phyloP scores from a whole-genome alignment of 2,797 vertebrate species.

The Anisognathus igniventris region DNA sequence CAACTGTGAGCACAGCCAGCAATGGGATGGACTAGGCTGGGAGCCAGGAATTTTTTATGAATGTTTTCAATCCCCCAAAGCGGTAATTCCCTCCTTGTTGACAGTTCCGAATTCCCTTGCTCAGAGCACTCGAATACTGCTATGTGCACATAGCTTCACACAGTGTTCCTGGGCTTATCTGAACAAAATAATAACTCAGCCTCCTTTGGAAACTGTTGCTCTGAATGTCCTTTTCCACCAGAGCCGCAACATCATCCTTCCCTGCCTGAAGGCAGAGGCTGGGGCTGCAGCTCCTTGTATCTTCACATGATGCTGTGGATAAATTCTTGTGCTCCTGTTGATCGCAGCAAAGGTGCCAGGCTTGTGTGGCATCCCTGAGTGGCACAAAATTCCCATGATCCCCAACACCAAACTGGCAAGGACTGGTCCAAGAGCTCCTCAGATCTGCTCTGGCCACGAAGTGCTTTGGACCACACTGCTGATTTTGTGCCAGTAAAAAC shows the following conservation, averaged over 20 bases:
- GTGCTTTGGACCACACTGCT: fast-evolving
- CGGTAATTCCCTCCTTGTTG: conserved; percentile 20
- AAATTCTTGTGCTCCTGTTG: neutral
- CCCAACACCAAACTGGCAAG: fast-evolving
- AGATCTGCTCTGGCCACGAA: neutral
- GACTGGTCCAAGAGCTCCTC: neutral
- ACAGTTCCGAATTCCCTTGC: conserved; percentile 28
- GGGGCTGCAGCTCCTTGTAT: neutral
- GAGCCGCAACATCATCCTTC: neutral
- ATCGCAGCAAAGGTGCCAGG: fast-evolving
- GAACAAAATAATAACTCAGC: neutral
- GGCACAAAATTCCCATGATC: neutral
- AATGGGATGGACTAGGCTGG: neutral
- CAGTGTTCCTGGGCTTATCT: conserved; percentile 34
- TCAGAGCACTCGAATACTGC: neutral
- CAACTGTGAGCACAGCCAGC: neutral
- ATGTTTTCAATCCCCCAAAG: conserved; percentile 26
- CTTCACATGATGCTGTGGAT: neutral
- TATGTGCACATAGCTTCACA: neutral
- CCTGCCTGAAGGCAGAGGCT: neutral
- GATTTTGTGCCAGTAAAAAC: neutral
- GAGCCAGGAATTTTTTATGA: conserved; percentile 31
- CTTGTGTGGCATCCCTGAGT: neutral
- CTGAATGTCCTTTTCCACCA: neutral
- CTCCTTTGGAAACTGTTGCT: conserved; percentile 9